Percentiles rank a stretch among this genome's conserved stretches.
Evolutionary conservation across 2,113 vertebrate species (phyloP).

Genomic region (Sterna hirundo): DNA sequence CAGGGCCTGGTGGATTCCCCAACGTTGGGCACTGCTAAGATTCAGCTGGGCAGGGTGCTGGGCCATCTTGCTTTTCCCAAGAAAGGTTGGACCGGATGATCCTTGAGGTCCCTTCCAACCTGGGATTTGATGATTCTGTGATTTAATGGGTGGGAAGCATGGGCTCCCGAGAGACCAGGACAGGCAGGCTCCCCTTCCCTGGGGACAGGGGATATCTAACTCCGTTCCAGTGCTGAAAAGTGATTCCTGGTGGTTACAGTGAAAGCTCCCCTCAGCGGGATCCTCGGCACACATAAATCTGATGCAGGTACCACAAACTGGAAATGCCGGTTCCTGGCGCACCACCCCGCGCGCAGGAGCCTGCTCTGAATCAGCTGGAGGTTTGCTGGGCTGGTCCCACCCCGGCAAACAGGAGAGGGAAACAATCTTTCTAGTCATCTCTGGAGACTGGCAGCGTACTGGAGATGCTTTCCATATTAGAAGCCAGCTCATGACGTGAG

Average conservation of each 20-base stretch:
- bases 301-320: slow-evolving; percentile 12
- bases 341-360: background rate
- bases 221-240: background rate
- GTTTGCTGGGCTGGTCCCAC: background rate
- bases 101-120: background rate
- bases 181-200: background rate
- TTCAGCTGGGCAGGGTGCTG: background rate
- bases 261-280: background rate
- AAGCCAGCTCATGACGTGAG: background rate
- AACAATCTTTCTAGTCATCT: background rate
- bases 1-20: background rate
- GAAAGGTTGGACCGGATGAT: background rate
- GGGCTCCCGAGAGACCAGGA: background rate
- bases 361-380: slow-evolving; percentile 31
- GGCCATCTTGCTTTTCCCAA: background rate
- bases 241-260: background rate
- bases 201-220: fast-evolving
- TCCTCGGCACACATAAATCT: background rate
- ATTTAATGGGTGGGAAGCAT: background rate
- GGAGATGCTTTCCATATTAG: slow-evolving; percentile 10
- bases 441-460: background rate
- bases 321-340: slow-evolving; percentile 59
- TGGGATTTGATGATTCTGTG: background rate
- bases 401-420: background rate
- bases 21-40: background rate